These are phyloP conservation scores for Drosophila serrata DNA, from an alignment of 1,140 invertebrate species.

Conservation along the genomic window DNA sequence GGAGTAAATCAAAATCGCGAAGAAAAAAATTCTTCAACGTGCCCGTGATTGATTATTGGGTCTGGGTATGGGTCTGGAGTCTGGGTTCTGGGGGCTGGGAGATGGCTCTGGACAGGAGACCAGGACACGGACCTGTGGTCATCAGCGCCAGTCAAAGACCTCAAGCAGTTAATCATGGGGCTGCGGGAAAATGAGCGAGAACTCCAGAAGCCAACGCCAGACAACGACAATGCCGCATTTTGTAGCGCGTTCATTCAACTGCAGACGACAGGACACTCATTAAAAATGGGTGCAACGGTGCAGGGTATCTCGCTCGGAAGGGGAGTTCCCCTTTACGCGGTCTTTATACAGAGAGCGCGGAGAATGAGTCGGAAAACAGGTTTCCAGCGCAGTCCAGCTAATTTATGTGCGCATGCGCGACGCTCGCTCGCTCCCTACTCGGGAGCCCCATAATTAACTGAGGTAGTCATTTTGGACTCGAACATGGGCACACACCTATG, in stretches of 20 bases:
- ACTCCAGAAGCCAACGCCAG: constrained; percentile 73
- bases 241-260: constrained; percentile 80
- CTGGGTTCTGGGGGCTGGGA: background rate
- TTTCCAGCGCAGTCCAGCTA: constrained; percentile 62
- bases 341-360: constrained; percentile 58
- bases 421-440: constrained; percentile 84
- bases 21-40: constrained; percentile 72
- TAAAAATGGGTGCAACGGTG: constrained; percentile 80
- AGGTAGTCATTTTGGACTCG: constrained; percentile 84
- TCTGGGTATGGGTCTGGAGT: constrained; percentile 28
- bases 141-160: constrained; percentile 80
- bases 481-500: constrained; percentile 56
- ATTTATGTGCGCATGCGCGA: constrained; percentile 80
- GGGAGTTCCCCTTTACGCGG: constrained; percentile 55
- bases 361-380: constrained; percentile 41
- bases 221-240: constrained; percentile 50
- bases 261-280: constrained; percentile 83
- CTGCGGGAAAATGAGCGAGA: constrained; percentile 61
- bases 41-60: constrained; percentile 75
- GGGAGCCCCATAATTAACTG: constrained; percentile 85
- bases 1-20: constrained; percentile 45
- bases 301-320: constrained; percentile 35
- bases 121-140: constrained; percentile 29
- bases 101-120: background rate
- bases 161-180: constrained; percentile 74